A percentile compares a stretch with the other conserved stretches of the same genome.
These are phyloP conservation scores for Gymnosoma rotundatum DNA, from an alignment of 2,888 invertebrate species.

Conservation along the genomic window DNA sequence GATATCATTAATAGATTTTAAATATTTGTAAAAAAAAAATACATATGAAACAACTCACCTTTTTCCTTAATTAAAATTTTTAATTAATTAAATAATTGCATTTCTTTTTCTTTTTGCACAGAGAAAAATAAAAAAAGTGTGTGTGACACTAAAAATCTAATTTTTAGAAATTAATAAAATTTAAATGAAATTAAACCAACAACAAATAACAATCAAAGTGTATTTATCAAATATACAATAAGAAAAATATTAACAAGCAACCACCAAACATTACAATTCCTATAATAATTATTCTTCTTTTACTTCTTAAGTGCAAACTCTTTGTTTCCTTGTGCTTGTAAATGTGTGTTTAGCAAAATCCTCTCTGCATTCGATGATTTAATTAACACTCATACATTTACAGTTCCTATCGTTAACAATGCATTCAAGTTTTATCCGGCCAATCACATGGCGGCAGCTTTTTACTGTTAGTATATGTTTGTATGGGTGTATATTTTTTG, in stretches of 20 bases:
- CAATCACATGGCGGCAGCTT: conserved; percentile 53
- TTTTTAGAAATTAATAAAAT: conserved; percentile 14
- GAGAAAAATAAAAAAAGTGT: neutral
- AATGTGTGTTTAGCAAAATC: neutral
- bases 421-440: conserved; percentile 69
- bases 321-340: conserved; percentile 21
- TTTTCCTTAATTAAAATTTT: too few species aligned
- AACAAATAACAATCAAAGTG: conserved; percentile 23
- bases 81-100: too few species aligned
- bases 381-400: conserved; percentile 42
- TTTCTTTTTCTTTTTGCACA: too few species aligned
- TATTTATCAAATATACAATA: conserved; percentile 22
- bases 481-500: neutral
- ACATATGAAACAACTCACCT: too few species aligned
- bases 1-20: too few species aligned
- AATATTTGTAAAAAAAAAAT: too few species aligned
- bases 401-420: conserved; percentile 33
- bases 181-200: conserved; percentile 28
- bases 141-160: too few species aligned
- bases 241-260: conserved; percentile 24
- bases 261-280: conserved; percentile 28
- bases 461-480: conserved; percentile 15
- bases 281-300: neutral
- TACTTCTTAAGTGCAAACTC: neutral
- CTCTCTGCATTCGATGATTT: conserved; percentile 33